Evolutionary conservation across 1,140 invertebrate species (phyloP).

Genomic region (Helicoverpa zea): DNA sequence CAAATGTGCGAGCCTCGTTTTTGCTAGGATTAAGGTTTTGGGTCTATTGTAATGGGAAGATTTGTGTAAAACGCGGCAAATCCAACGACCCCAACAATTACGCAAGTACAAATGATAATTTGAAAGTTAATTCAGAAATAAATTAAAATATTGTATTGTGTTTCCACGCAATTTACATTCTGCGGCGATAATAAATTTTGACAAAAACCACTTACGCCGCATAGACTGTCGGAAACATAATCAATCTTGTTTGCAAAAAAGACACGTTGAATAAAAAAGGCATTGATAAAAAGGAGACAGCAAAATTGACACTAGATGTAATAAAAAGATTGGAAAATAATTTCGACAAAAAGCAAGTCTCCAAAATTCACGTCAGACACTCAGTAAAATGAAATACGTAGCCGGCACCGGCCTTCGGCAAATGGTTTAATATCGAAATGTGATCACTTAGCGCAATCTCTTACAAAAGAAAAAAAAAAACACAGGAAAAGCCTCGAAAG

Average conservation of each 20-base stretch:
- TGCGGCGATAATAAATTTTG: conserved; percentile 43
- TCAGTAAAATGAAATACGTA: conserved; percentile 87
- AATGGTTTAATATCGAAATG: conserved; percentile 87
- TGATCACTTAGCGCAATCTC: conserved; percentile 87
- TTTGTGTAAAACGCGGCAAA: conserved; percentile 53
- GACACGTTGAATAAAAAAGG: conserved; percentile 46
- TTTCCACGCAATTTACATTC: conserved; percentile 26
- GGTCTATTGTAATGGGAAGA: conserved; percentile 56
- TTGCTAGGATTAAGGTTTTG: conserved; percentile 54
- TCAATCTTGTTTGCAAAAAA: conserved; percentile 51
- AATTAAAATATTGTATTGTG: conserved; percentile 40
- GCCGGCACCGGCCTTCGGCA: conserved; percentile 82
- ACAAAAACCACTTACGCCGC: conserved; percentile 33
- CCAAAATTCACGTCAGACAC: conserved; percentile 84
- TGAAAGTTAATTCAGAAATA: conserved; percentile 46
- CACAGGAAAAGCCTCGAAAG: conserved; percentile 78
- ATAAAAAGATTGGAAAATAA: conserved; percentile 84
- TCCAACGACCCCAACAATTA: conserved; percentile 49
- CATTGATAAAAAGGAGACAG: conserved; percentile 62
- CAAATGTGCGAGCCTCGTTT: conserved; percentile 53
- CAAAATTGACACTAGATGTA: conserved; percentile 76
- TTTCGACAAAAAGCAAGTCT: conserved; percentile 83
- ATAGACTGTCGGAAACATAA: conserved; percentile 44
- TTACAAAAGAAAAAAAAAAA: conserved; percentile 84
- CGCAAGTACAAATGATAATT: conserved; percentile 44